phyloP scores from a whole-genome alignment of 2,113 vertebrate genomes.

The Genyomyrus donnyi region DNA sequence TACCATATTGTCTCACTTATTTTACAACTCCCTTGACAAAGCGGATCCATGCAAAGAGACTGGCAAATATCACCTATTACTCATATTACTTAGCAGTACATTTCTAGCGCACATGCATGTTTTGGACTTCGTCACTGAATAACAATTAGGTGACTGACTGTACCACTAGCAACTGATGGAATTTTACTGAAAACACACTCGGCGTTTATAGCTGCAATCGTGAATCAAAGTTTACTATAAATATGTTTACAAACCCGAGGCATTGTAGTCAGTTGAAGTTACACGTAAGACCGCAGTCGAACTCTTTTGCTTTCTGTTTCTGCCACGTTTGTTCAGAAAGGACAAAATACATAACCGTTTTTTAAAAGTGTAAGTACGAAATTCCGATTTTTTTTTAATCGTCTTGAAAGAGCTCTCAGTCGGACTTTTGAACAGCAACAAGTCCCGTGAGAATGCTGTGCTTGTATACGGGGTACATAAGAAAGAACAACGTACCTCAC shows the following conservation, averaged over 20 bases:
- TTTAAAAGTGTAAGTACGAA: slow-evolving; percentile 49
- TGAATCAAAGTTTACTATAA: slow-evolving; percentile 46
- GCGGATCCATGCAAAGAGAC: slow-evolving; percentile 51
- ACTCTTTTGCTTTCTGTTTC: not conserved
- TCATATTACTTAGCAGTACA: slow-evolving; percentile 66
- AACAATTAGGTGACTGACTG: slow-evolving; percentile 66
- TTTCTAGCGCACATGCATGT: slow-evolving; percentile 64
- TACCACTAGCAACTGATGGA: slow-evolving; percentile 65
- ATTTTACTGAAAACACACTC: slow-evolving; percentile 68
- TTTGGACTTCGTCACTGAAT: slow-evolving; percentile 67
- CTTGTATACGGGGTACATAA: slow-evolving; percentile 46
- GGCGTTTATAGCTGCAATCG: slow-evolving; percentile 55
- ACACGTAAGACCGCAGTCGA: slow-evolving; percentile 24
- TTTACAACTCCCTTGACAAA: slow-evolving; percentile 49
- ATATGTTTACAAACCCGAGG: slow-evolving; percentile 23
- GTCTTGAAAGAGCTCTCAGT: not conserved
- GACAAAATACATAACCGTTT: slow-evolving; percentile 29
- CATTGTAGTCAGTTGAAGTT: slow-evolving; percentile 26
- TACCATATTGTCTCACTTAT: slow-evolving; percentile 49
- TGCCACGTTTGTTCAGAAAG: not conserved
- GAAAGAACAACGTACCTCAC: slow-evolving; percentile 60
- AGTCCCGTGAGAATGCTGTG: slow-evolving; percentile 68
- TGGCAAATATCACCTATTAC: slow-evolving; percentile 66
- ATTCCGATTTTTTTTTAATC: not conserved
- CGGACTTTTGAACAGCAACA: slow-evolving; percentile 71